These are phyloP conservation scores for Lepidothrix coronata DNA, from an alignment of 2,113 vertebrate genomes.

Conservation along the genomic window DNA sequence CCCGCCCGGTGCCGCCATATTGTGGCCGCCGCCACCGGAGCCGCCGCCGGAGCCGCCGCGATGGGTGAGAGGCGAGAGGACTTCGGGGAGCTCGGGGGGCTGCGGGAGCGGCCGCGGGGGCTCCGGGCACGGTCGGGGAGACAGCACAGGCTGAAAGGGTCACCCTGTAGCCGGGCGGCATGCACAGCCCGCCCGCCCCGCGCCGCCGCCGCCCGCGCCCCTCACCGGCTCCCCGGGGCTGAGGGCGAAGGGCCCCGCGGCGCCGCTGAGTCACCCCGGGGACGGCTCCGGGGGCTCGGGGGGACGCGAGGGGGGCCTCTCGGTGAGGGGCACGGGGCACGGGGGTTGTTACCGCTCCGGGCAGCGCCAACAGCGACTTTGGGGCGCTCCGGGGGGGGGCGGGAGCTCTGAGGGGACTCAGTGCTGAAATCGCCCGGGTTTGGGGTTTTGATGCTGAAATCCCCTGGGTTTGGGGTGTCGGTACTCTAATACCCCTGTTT, in stretches of 20 bases:
- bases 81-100: background rate
- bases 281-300: background rate
- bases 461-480: background rate
- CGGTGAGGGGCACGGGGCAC: background rate
- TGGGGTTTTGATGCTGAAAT: background rate
- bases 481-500: too few relatives aligned
- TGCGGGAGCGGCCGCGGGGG: too few relatives aligned
- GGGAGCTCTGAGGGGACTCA: background rate
- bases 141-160: background rate
- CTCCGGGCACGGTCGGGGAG: background rate
- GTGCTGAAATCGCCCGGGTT: rapidly evolving
- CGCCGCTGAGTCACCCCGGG: background rate
- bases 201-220: background rate
- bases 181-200: background rate
- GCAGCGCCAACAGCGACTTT: background rate
- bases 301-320: background rate
- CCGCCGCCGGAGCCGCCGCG: background rate
- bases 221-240: background rate
- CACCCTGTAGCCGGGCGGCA: too few relatives aligned
- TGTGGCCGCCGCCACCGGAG: too few relatives aligned
- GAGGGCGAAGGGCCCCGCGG: background rate
- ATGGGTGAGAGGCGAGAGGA: background rate
- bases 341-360: background rate
- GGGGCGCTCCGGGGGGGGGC: background rate
- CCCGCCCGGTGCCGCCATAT: too few relatives aligned